phyloP scores from a whole-genome alignment of 2,888 invertebrate genomes.

The Nysson spinosus region DNA sequence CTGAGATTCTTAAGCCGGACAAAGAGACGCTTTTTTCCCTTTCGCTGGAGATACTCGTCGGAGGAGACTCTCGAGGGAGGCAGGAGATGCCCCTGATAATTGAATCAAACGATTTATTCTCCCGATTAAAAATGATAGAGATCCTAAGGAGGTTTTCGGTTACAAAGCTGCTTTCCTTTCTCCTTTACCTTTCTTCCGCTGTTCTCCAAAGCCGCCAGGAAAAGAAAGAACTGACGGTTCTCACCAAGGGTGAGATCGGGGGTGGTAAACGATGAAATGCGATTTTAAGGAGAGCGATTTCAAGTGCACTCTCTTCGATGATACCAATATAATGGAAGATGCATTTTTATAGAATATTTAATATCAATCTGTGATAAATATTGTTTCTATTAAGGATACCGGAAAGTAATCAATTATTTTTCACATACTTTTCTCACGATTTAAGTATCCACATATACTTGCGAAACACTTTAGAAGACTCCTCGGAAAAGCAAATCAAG shows the following conservation, averaged over 20 bases:
- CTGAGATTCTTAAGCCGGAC: slow-evolving; percentile 74
- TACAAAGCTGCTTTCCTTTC: slow-evolving; percentile 74
- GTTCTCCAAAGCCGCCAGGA: slow-evolving; percentile 39
- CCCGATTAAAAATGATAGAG: slow-evolving; percentile 76
- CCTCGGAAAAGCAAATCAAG: neutral
- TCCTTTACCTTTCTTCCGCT: slow-evolving; percentile 43
- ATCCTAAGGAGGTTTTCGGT: slow-evolving; percentile 68
- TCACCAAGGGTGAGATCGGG: slow-evolving; percentile 53
- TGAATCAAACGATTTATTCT: slow-evolving; percentile 77
- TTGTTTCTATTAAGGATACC: too few species aligned
- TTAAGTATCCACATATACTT: too few species aligned
- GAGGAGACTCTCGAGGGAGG: slow-evolving; percentile 53
- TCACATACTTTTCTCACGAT: too few species aligned
- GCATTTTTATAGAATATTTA: too few species aligned
- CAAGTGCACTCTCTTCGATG: slow-evolving; percentile 13
- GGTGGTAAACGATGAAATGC: slow-evolving; percentile 58
- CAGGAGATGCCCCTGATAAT: slow-evolving; percentile 69
- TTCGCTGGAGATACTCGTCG: slow-evolving; percentile 44
- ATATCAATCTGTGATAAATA: too few species aligned
- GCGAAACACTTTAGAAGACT: slow-evolving; percentile 4
- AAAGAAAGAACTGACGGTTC: slow-evolving; percentile 61
- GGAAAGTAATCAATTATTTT: too few species aligned
- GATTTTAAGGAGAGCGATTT: slow-evolving; percentile 44
- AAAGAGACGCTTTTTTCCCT: slow-evolving; percentile 68
- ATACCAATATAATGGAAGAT: too few species aligned